A percentile compares a stretch with the other conserved stretches of the same genome.
These are phyloP conservation scores for Miniopterus natalensis DNA, from an alignment of 2,113 vertebrate genomes.

Conservation along the genomic window DNA sequence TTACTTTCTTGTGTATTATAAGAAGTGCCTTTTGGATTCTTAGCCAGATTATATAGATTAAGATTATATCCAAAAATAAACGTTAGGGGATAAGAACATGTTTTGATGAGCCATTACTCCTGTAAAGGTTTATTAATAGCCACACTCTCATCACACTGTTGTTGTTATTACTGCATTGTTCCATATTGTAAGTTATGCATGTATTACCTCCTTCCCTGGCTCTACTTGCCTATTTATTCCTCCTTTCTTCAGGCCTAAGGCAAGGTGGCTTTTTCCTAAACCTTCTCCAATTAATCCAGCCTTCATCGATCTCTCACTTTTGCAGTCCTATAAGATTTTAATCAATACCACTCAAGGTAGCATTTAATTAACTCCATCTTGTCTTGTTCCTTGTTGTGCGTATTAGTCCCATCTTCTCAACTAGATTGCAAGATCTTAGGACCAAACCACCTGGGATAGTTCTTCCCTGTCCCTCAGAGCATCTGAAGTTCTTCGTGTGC, in stretches of 20 bases:
- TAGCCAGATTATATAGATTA: neutral
- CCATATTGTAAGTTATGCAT: accelerated
- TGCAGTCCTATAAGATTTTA: neutral
- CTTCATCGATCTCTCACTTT: neutral
- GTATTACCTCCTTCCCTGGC: neutral
- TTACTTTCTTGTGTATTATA: neutral
- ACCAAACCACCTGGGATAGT: accelerated
- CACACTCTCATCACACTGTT: neutral
- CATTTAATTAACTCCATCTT: neutral
- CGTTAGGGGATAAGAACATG: neutral
- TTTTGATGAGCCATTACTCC: neutral
- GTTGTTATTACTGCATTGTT: neutral
- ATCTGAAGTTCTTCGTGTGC: neutral
- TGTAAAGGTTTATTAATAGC: neutral
- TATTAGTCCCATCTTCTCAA: neutral
- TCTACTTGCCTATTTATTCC: neutral
- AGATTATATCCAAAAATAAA: neutral
- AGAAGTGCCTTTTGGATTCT: neutral
- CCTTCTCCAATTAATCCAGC: neutral
- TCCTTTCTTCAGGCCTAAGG: neutral
- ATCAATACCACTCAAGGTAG: neutral
- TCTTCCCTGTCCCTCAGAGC: neutral
- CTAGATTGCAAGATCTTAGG: neutral
- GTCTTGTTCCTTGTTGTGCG: neutral
- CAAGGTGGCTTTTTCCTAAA: neutral